Conservation (phyloP, 92 coral and sea anemone species). For the Epizoanthus ramosus region DNA sequence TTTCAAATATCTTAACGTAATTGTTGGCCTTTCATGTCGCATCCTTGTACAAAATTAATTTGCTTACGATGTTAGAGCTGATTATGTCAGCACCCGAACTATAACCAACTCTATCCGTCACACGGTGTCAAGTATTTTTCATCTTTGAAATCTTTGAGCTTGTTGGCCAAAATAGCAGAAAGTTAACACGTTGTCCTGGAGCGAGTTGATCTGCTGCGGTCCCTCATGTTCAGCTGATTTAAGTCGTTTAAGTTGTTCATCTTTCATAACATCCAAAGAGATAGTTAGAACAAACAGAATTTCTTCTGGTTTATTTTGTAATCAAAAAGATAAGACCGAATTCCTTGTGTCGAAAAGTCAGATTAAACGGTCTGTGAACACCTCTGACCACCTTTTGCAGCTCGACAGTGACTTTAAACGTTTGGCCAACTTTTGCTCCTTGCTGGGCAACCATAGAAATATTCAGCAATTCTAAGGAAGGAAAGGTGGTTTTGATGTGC, state of each 20-base stretch:
- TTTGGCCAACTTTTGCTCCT: background rate
- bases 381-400: constrained; percentile 35
- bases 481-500: no score
- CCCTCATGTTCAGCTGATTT: no score
- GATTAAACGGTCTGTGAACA: constrained; percentile 33
- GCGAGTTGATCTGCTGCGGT: no score
- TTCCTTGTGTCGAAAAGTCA: constrained; percentile 45
- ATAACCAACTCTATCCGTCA: background rate
- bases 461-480: no score
- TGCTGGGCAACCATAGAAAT: background rate
- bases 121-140: constrained; percentile 3
- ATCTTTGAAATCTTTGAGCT: background rate
- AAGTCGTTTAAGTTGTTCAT: no score
- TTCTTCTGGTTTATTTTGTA: constrained; percentile 32
- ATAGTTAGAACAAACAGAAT: constrained; percentile 24
- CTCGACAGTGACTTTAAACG: no score
- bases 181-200: no score
- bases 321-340: constrained; percentile 47
- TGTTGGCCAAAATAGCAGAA: no score
- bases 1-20: background rate
- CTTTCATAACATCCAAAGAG: background rate
- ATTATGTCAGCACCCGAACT: constrained; percentile 30
- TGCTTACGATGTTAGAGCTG: constrained; percentile 7
- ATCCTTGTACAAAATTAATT: background rate
- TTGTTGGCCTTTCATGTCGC: background rate